Evolutionary conservation across 2,888 invertebrate genomes (phyloP).

Genomic region (Anorthoa munda): DNA sequence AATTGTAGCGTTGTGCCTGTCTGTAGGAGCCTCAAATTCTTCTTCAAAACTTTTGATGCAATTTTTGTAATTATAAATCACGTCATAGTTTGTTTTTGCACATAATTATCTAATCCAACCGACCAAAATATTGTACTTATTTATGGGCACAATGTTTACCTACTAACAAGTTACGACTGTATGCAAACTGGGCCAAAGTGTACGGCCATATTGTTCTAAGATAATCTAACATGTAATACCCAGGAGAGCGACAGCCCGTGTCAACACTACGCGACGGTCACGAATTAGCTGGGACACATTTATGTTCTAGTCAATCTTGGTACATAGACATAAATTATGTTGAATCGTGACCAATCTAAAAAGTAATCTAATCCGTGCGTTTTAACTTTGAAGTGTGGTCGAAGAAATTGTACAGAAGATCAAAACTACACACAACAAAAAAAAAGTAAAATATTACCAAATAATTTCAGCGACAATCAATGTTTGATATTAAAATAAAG

Average conservation of each 20-base stretch:
- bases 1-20: no score
- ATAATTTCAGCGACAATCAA: neutral
- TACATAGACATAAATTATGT: constrained; percentile 26
- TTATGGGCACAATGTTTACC: neutral
- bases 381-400: neutral
- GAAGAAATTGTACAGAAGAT: neutral
- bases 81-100: no score
- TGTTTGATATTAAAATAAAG: neutral
- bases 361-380: constrained; percentile 3
- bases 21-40: no score
- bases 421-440: no score
- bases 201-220: constrained; percentile 29
- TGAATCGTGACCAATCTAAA: constrained; percentile 12
- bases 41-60: no score
- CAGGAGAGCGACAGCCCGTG: constrained; percentile 29
- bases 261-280: constrained; percentile 42
- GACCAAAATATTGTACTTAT: no score
- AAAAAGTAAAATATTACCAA: no score
- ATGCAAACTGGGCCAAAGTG: neutral
- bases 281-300: constrained; percentile 33
- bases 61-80: no score
- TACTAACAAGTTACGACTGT: neutral
- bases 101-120: no score
- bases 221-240: constrained; percentile 33
- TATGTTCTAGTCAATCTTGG: constrained; percentile 16